A percentile compares a stretch with the other conserved stretches of the same genome.
phyloP scores from a whole-genome alignment of 1,140 invertebrate species.

The Drosophila nasuta region DNA sequence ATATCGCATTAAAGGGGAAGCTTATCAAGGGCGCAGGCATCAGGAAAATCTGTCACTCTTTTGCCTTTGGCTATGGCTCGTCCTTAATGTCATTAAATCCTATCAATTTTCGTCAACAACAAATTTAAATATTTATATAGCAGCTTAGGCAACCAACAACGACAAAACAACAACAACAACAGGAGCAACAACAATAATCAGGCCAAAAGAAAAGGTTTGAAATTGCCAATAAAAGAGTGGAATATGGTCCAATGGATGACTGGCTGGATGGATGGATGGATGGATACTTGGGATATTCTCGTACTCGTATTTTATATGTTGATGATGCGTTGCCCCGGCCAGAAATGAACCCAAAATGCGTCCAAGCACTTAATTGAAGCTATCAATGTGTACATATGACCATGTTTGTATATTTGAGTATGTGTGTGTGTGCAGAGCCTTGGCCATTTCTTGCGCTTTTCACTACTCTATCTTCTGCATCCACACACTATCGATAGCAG shows the following conservation, averaged over 20 bases:
- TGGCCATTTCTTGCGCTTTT: constrained; percentile 30
- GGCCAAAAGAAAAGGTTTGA: constrained; percentile 52
- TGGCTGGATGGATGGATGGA: constrained; percentile 8
- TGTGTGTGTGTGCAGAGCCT: constrained; percentile 11
- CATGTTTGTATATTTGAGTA: not conserved
- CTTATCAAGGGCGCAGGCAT: constrained; percentile 64
- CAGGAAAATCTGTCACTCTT: constrained; percentile 21
- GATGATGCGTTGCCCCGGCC: constrained; percentile 22
- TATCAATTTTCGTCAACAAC: constrained; percentile 73
- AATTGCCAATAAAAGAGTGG: constrained; percentile 66
- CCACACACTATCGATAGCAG: too few species aligned
- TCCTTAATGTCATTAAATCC: constrained; percentile 78
- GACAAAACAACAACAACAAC: constrained; percentile 6
- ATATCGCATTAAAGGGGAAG: constrained; percentile 59
- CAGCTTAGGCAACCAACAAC: constrained; percentile 61
- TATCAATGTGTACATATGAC: constrained; percentile 56
- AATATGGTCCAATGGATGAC: constrained; percentile 13
- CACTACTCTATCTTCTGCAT: not conserved
- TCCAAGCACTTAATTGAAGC: constrained; percentile 79
- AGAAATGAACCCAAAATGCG: constrained; percentile 65
- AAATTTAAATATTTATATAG: constrained; percentile 81
- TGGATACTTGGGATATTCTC: constrained; percentile 10
- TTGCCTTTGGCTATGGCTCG: constrained; percentile 36
- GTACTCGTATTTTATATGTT: constrained; percentile 5
- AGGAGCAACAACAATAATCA: constrained; percentile 18